phyloP scores from a whole-genome alignment of 2,888 invertebrate genomes.

The Lacanobia wlatinum region DNA sequence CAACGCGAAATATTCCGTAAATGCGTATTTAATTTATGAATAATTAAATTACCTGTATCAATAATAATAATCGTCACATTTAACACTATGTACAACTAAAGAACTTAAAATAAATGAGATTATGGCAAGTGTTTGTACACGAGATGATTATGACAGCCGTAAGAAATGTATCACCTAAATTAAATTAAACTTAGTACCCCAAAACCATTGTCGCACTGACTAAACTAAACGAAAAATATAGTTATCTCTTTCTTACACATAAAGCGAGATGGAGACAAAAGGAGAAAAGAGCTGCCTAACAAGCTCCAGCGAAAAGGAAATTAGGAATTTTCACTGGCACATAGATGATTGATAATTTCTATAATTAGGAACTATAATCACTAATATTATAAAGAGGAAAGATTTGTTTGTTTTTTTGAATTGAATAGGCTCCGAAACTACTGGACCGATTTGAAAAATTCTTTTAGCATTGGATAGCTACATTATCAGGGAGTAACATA shows the following conservation, averaged over 20 bases:
- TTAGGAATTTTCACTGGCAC: too few species aligned
- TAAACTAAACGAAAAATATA: constrained; percentile 8
- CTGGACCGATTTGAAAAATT: too few species aligned
- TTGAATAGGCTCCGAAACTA: too few species aligned
- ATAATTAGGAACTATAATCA: too few species aligned
- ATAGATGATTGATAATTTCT: too few species aligned
- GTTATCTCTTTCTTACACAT: constrained; percentile 3
- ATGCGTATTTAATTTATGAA: constrained; percentile 6
- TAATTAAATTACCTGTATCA: constrained; percentile 9
- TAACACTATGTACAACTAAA: constrained; percentile 48
- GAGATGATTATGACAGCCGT: constrained; percentile 42
- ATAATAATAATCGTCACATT: constrained; percentile 11
- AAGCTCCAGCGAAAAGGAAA: background rate
- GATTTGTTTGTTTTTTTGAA: too few species aligned
- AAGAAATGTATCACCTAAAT: background rate
- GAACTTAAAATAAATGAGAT: constrained; percentile 54
- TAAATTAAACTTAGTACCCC: constrained; percentile 13
- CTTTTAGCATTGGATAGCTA: too few species aligned
- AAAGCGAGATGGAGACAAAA: background rate
- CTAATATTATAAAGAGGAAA: too few species aligned
- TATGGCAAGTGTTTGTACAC: constrained; percentile 63
- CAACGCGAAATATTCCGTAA: constrained; percentile 39
- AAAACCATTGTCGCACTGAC: background rate
- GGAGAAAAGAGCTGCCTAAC: background rate
- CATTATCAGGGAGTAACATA: too few species aligned